Conservation (phyloP, 2,797 vertebrate genomes). For the Ptychobarbus kaznakovi region DNA sequence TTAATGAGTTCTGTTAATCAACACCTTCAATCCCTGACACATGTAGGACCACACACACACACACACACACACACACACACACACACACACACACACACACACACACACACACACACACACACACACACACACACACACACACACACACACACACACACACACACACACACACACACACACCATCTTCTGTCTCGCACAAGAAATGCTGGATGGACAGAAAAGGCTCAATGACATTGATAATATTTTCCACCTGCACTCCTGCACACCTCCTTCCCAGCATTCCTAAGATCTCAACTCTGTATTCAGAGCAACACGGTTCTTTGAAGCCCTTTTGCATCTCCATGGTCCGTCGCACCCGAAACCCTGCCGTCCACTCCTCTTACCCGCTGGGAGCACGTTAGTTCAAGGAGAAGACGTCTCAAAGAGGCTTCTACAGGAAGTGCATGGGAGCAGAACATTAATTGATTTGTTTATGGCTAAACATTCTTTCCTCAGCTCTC, state of each 20-base stretch:
- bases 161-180: too few relatives aligned
- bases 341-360: neutral
- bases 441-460: slow-evolving; percentile 21
- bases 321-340: slow-evolving; percentile 18
- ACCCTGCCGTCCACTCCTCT: neutral
- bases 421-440: slow-evolving; percentile 7
- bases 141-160: too few relatives aligned
- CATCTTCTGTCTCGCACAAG: neutral
- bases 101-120: too few relatives aligned
- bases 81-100: too few relatives aligned
- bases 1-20: neutral
- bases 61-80: too few relatives aligned
- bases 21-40: neutral
- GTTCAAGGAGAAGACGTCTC: slow-evolving; percentile 24
- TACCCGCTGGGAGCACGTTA: neutral
- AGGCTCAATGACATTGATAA: neutral
- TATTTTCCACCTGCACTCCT: too few relatives aligned
- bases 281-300: slow-evolving; percentile 7
- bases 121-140: too few relatives aligned
- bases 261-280: neutral
- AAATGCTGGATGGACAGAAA: neutral
- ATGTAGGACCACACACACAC: too few relatives aligned
- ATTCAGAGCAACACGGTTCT: neutral
- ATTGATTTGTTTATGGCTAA: slow-evolving; percentile 21
- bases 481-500: neutral